These are phyloP conservation scores for Danio jaintianensis DNA, from an alignment of 2,797 vertebrate genomes.

Conservation along the genomic window DNA sequence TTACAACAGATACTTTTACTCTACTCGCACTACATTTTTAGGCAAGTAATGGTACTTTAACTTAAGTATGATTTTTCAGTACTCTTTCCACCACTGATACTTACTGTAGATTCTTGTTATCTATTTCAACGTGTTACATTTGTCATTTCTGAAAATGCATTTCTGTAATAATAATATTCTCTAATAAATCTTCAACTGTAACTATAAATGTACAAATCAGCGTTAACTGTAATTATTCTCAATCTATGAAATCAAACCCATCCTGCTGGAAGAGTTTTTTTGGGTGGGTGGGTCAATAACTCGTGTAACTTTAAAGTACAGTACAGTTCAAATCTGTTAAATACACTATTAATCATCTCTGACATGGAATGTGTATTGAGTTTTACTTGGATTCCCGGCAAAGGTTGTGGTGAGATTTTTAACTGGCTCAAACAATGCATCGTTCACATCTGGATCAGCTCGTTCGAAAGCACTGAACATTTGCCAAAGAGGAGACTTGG, in stretches of 20 bases:
- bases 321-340: constrained; percentile 18
- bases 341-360: neutral
- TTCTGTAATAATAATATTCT: too few species aligned
- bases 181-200: too few species aligned
- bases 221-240: neutral
- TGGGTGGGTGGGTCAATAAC: neutral
- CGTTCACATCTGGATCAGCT: constrained; percentile 11
- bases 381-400: neutral
- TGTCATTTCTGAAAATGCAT: too few species aligned
- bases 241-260: neutral
- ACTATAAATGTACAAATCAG: neutral
- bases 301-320: neutral
- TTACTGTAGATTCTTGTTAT: too few species aligned
- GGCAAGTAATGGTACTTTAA: too few species aligned
- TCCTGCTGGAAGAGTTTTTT: neutral
- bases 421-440: constrained; percentile 4
- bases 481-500: constrained; percentile 18
- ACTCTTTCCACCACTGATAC: too few species aligned
- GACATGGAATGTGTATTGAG: constrained; percentile 2
- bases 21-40: too few species aligned
- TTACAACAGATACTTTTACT: too few species aligned
- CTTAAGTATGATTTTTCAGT: too few species aligned
- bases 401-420: constrained; percentile 11
- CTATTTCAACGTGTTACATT: too few species aligned
- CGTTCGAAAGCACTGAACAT: neutral